Percentiles rank a stretch among this genome's conserved stretches.
phyloP scores from a whole-genome alignment of 2,797 vertebrate genomes.

The Heliangelus exortis region DNA sequence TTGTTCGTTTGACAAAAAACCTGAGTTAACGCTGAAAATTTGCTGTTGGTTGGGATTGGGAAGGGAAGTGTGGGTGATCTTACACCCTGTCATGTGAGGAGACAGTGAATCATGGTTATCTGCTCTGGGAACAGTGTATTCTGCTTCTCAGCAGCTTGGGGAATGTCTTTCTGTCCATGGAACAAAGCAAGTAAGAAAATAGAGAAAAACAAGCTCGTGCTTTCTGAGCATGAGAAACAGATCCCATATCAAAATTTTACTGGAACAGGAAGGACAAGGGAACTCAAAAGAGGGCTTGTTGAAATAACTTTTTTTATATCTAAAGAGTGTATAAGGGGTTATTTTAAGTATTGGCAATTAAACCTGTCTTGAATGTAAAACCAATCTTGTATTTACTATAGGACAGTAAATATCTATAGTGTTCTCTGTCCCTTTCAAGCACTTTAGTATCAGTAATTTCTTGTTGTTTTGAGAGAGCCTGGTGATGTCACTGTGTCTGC shows the following conservation, averaged over 20 bases:
- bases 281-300: neutral
- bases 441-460: neutral
- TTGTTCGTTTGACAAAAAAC: neutral
- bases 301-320: neutral
- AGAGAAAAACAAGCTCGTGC: neutral
- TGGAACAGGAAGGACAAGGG: neutral
- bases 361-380: neutral
- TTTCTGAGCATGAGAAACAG: neutral
- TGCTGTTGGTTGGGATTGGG: neutral
- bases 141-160: neutral
- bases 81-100: neutral
- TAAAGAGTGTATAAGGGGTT: neutral
- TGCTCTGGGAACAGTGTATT: neutral
- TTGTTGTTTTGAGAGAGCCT: neutral
- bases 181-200: neutral
- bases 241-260: neutral
- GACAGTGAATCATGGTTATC: neutral
- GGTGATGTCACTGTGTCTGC: accelerated
- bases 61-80: neutral
- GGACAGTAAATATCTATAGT: neutral
- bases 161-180: neutral
- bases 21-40: neutral
- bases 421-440: neutral
- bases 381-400: neutral
- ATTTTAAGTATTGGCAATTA: neutral